A percentile compares a stretch with the other conserved stretches of the same genome.
Evolutionary conservation across 2,113 vertebrate genomes (phyloP).

Genomic region (Meriones unguiculatus): DNA sequence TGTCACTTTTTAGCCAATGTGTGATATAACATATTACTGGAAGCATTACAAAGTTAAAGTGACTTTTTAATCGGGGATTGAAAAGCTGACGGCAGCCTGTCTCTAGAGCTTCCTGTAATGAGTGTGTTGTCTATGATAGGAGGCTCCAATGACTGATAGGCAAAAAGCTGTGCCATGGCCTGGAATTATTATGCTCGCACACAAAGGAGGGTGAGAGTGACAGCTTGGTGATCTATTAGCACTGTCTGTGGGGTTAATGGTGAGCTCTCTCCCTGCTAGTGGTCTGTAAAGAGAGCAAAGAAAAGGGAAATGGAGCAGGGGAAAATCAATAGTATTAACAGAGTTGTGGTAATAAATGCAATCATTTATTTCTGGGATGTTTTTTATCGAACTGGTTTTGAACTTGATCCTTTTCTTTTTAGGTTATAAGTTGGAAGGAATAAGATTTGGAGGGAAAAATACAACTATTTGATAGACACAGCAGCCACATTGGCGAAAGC

Average conservation of each 20-base stretch:
- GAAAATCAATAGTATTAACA: conserved; percentile 65
- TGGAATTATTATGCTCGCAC: conserved; percentile 44
- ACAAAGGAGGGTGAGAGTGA: neutral
- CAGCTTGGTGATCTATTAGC: conserved; percentile 52
- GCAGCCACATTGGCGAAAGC: neutral
- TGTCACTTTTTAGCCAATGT: conserved; percentile 47
- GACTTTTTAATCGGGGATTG: conserved; percentile 64
- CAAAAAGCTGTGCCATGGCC: neutral
- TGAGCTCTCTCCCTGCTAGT: conserved; percentile 59
- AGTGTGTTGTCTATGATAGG: conserved; percentile 8
- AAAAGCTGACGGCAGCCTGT: conserved; percentile 64
- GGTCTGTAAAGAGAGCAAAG: conserved; percentile 66
- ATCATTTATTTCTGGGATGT: conserved; percentile 43
- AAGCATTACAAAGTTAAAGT: conserved; percentile 61
- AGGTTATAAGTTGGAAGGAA: conserved; percentile 50
- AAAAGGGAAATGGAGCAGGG: conserved; percentile 44
- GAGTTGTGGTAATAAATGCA: conserved; percentile 63
- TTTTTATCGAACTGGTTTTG: conserved; percentile 65
- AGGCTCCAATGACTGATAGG: conserved; percentile 23
- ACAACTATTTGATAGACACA: neutral
- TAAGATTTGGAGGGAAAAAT: neutral
- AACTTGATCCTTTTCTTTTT: conserved; percentile 36
- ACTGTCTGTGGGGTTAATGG: conserved; percentile 71
- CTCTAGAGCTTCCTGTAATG: neutral
- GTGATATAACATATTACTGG: neutral